These are phyloP conservation scores for Caenorhabditis becei DNA, from an alignment of 2,888 invertebrate species.

Conservation along the genomic window DNA sequence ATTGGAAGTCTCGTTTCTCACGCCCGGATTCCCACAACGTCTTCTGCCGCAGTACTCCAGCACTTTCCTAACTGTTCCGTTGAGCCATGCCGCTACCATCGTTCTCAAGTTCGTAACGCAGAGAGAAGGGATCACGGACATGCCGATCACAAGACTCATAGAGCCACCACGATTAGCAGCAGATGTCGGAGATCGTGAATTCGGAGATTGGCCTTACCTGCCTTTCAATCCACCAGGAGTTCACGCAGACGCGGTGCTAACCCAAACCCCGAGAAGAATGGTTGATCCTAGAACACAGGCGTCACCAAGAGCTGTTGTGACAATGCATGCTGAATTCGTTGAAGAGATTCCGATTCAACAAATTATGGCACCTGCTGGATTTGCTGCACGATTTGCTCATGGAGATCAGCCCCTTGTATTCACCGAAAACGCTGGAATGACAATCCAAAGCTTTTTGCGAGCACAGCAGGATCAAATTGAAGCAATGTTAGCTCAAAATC, in stretches of 20 bases:
- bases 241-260: background rate
- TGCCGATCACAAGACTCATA: background rate
- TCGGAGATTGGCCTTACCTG: constrained; percentile 53
- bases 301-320: background rate
- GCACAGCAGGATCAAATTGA: constrained; percentile 7
- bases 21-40: constrained; percentile 13
- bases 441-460: background rate
- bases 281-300: background rate
- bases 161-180: constrained; percentile 14
- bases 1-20: constrained; percentile 39
- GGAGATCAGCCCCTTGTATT: background rate
- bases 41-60: constrained; percentile 46
- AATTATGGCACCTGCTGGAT: too few species aligned
- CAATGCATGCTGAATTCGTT: background rate
- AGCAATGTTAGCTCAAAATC: background rate
- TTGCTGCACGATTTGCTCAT: too few species aligned
- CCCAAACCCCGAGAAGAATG: constrained; percentile 3
- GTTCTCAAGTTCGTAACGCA: background rate
- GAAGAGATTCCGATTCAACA: background rate
- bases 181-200: constrained; percentile 11
- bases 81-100: background rate
- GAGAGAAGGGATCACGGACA: background rate
- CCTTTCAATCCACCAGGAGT: constrained; percentile 44
- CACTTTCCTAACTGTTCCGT: constrained; percentile 10
- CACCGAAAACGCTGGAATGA: background rate